Percentiles rank a stretch among this genome's conserved stretches.
phyloP scores from a whole-genome alignment of 2,113 vertebrate species.

The Ursus arctos region DNA sequence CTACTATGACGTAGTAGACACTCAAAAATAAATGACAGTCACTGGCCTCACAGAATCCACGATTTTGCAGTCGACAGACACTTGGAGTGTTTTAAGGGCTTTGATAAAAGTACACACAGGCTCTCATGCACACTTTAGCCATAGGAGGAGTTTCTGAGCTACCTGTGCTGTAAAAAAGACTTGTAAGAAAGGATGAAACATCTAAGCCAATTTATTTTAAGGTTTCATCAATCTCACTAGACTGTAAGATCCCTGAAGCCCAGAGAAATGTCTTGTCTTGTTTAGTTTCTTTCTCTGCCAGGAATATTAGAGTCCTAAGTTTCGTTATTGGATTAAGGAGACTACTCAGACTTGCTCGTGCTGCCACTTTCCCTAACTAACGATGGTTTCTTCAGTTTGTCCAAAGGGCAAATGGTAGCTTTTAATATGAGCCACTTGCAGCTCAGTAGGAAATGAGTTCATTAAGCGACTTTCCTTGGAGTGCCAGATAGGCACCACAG shows the following conservation, averaged over 20 bases:
- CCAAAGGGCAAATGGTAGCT: not conserved
- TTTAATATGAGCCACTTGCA: not conserved
- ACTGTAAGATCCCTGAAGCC: not conserved
- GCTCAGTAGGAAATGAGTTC: not conserved
- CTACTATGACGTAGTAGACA: not conserved
- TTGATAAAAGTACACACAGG: not conserved
- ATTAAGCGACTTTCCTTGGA: not conserved
- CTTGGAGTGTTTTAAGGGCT: not conserved
- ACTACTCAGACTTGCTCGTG: not conserved
- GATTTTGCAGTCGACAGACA: not conserved
- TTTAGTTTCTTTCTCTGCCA: not conserved
- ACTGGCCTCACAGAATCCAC: not conserved
- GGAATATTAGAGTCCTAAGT: not conserved
- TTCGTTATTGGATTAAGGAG: not conserved
- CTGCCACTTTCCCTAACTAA: accelerated
- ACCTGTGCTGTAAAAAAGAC: not conserved
- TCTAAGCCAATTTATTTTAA: not conserved
- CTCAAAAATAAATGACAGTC: conserved; percentile 31
- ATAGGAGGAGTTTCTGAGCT: not conserved
- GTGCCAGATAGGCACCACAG: not conserved
- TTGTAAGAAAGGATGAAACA: not conserved
- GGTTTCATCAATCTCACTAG: not conserved
- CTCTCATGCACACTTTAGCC: not conserved
- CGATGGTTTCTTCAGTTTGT: not conserved
- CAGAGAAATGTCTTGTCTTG: not conserved